Conservation (phyloP, 2,797 vertebrate genomes). For the Mormyrops boulengeri region DNA sequence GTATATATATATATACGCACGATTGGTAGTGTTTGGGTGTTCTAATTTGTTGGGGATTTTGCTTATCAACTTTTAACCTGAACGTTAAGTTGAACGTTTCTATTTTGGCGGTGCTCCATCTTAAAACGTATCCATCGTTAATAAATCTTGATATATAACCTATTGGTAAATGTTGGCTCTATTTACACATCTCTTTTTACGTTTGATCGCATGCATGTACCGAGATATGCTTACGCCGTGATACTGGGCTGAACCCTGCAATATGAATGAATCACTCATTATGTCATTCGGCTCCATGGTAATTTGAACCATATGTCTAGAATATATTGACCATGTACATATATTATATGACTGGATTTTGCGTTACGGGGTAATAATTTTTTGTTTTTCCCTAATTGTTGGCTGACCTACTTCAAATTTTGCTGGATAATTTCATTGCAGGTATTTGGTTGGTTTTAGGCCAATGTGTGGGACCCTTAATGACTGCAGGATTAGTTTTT, state of each 20-base stretch:
- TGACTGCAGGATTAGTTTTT: neutral
- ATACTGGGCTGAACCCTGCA: neutral
- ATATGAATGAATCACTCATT: neutral
- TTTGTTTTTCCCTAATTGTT: neutral
- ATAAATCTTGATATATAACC: neutral
- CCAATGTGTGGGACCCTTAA: neutral
- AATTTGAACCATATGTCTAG: conserved; percentile 4
- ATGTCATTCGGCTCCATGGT: neutral
- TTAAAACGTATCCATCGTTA: neutral
- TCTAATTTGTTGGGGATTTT: neutral
- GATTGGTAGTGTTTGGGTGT: neutral
- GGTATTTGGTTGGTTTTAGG: neutral
- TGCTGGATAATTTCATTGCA: neutral
- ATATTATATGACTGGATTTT: conserved; percentile 1
- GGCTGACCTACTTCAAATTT: neutral
- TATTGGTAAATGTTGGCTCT: neutral
- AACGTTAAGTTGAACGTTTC: neutral
- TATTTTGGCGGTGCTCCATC: neutral
- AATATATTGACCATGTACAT: conserved; percentile 3
- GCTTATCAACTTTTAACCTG: neutral
- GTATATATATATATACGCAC: too few relatives aligned
- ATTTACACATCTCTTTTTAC: neutral
- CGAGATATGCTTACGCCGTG: neutral
- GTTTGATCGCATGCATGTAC: neutral
- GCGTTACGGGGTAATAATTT: neutral